Evolutionary conservation across 2,797 vertebrate genomes (phyloP).

Genomic region (Dicrostonyx torquatus): DNA sequence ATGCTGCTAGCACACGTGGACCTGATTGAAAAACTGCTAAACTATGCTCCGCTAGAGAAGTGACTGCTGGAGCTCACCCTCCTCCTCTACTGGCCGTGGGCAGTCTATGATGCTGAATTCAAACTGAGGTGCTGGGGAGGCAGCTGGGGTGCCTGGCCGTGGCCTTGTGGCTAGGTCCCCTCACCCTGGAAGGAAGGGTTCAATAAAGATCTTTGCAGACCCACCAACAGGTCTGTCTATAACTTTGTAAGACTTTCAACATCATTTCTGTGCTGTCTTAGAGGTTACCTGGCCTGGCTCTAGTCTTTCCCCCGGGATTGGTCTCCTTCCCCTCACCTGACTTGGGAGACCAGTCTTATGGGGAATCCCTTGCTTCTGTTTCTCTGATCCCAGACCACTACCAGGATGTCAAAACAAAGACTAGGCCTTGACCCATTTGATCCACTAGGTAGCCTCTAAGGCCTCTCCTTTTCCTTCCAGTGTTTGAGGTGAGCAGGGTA

Average conservation of each 20-base stretch:
- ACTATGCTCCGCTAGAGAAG: conserved; percentile 95
- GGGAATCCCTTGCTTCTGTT: background rate
- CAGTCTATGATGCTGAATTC: accelerated
- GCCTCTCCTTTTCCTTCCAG: background rate
- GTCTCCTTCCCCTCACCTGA: background rate
- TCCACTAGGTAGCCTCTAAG: background rate
- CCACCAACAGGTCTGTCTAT: background rate
- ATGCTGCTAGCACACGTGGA: conserved; percentile 98
- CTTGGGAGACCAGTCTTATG: background rate
- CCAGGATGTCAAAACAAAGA: background rate
- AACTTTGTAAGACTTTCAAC: background rate
- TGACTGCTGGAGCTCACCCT: background rate
- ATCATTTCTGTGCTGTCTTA: accelerated
- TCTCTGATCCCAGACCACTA: background rate
- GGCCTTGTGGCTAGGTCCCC: accelerated
- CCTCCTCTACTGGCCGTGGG: no score
- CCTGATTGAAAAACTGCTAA: conserved; percentile 98
- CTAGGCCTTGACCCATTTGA: background rate
- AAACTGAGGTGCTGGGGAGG: background rate
- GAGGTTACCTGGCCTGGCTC: background rate
- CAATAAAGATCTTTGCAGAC: conserved; percentile 50
- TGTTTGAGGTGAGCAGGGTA: background rate
- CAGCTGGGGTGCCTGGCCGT: accelerated
- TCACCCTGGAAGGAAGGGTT: background rate
- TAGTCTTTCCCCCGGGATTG: background rate